Evolutionary conservation across 2,113 vertebrate species (phyloP), one percentile per base, ranked within the genome.

Genomic region (Cheirogaleus medius): DNA sequence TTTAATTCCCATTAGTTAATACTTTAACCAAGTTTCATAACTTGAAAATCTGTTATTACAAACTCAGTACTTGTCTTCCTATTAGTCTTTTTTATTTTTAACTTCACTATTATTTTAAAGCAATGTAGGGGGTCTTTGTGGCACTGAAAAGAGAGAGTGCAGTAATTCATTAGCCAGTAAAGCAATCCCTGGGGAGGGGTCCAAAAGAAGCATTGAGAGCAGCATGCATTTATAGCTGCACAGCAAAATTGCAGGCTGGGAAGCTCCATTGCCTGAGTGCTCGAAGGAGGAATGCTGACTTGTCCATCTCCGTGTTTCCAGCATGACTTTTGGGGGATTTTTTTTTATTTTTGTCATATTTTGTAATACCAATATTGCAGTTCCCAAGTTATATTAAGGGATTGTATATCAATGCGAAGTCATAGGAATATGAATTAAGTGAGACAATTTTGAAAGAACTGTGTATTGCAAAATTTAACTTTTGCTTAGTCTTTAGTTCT

Each of bases 341-440:
- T 8, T 32, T 90, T 94, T 23, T 6, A 64, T 54, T 54, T 90
- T 91, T 54, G 86, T 82, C 97, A 87, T 71, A 37, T 81, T 97
- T 29, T 90, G 76, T 86, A 76, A 80, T 97, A 97, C 86, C 58
- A 97, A 91, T 63, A 14, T 82, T 94, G 39, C 47, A 93, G 78
- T 98, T 97, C 52, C 83, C 27, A 85, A 92, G 87, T 49, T 88
- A 96, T 42, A 7, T 63, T 58, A 87, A 86, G 37, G 74, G 71
- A 97, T 96, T 98, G 25, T 94, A 34, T 84, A 82, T 54, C 60
- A 87, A 29, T 78, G 42, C 13, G 91, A 90, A 32, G 52, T 95
- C 93, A 96, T 14, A 78, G 84, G 42, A 81, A 96, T 97, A n/a
- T 58, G 89, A 98, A 90, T 54, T 81, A 81, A 98, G 95, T 88